Evolutionary conservation across 2,113 vertebrate genomes (phyloP).

Genomic region (Sula dactylatra): DNA sequence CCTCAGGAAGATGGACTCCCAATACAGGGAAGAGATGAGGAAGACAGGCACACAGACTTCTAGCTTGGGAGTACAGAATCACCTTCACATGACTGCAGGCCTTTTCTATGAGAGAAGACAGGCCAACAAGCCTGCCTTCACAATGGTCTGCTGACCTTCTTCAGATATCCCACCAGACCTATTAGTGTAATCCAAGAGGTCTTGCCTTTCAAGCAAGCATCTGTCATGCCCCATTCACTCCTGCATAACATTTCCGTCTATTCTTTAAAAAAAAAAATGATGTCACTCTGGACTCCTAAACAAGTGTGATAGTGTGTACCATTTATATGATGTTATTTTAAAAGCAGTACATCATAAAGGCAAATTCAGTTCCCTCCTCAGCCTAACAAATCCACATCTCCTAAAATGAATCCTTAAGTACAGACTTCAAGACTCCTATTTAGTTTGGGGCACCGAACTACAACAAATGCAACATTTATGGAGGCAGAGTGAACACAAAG

Average conservation of each 20-base stretch:
- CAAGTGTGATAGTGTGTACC: neutral
- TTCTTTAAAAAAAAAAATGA: neutral
- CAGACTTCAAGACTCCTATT: neutral
- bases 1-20: neutral
- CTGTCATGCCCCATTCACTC: neutral
- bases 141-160: neutral
- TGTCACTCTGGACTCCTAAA: neutral
- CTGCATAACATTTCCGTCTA: neutral
- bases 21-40: neutral
- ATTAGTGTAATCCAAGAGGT: neutral
- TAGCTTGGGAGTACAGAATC: neutral
- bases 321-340: neutral
- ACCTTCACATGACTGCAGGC: neutral
- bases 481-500: neutral
- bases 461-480: neutral
- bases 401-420: neutral
- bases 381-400: neutral
- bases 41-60: rapidly evolving
- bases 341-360: neutral
- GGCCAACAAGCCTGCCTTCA: neutral
- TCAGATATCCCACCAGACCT: neutral
- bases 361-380: neutral
- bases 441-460: neutral
- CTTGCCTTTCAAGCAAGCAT: neutral
- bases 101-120: neutral